A percentile compares a stretch with the other conserved stretches of the same genome.
Evolutionary conservation across 2,113 vertebrate species (phyloP).

Genomic region (Jacana jacana): DNA sequence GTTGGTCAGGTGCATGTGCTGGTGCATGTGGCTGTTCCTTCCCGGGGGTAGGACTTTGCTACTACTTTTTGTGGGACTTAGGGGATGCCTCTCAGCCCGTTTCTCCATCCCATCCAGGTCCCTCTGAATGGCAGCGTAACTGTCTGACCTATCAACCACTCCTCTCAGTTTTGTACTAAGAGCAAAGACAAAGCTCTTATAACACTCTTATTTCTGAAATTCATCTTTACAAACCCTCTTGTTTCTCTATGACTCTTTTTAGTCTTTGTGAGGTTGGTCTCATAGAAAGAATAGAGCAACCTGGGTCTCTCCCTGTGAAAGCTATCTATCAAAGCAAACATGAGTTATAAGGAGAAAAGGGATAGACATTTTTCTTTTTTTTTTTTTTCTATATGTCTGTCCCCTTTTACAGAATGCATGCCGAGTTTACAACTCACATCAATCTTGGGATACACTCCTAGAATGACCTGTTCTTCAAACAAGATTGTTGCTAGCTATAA

Average conservation of each 20-base stretch:
- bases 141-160: not conserved
- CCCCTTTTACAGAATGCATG: not conserved
- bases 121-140: not conserved
- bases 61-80: not conserved
- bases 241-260: not conserved
- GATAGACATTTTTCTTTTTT: not conserved
- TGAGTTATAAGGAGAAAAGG: not conserved
- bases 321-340: not conserved
- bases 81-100: not conserved
- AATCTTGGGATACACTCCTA: not conserved
- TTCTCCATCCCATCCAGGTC: not conserved
- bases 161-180: not conserved
- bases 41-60: not conserved
- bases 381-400: not conserved
- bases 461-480: not conserved
- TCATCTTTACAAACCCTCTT: not conserved
- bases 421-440: not conserved
- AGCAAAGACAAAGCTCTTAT: not conserved
- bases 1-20: not conserved
- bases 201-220: not conserved
- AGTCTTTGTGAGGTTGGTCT: not conserved
- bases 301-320: not conserved
- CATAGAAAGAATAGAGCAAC: not conserved
- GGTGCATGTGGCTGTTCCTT: not conserved
- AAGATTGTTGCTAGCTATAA: not conserved